Percentiles rank a stretch among this genome's conserved stretches.
phyloP scores from a whole-genome alignment of 1,140 invertebrate species.

The Apis florea region DNA sequence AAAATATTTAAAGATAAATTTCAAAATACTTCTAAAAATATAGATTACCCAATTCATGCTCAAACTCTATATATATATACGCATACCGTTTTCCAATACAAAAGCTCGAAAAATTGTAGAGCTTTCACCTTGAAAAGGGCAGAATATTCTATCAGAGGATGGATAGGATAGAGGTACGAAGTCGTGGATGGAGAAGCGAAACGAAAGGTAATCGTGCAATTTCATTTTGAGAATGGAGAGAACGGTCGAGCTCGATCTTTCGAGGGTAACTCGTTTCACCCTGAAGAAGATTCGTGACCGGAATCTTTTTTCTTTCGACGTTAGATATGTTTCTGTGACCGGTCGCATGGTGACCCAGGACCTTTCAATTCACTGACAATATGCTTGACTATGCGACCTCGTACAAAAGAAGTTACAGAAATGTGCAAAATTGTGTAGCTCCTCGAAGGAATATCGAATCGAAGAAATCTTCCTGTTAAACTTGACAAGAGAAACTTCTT shows the following conservation, averaged over 20 bases:
- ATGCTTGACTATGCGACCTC: conserved; percentile 5
- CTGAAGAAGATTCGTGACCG: conserved; percentile 55
- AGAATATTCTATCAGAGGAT: conserved; percentile 35
- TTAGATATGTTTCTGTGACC: conserved; percentile 19
- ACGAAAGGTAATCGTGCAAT: conserved; percentile 61
- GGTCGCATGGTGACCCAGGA: conserved; percentile 37
- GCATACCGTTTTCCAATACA: no score
- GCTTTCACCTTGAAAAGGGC: conserved; percentile 14
- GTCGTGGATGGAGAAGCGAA: conserved; percentile 45
- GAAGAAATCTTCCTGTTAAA: conserved; percentile 3
- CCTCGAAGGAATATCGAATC: neutral
- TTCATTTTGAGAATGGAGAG: conserved; percentile 55
- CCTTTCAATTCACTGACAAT: conserved; percentile 16
- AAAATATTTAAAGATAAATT: no score
- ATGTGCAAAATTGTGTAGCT: no score
- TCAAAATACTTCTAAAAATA: no score
- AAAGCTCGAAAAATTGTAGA: neutral
- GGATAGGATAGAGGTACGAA: neutral
- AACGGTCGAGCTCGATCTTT: conserved; percentile 54
- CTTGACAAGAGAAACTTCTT: neutral
- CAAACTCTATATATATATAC: no score
- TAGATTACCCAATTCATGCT: no score
- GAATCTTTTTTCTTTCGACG: conserved; percentile 40
- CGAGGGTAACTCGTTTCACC: conserved; percentile 35
- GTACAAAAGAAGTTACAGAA: neutral